Conservation (phyloP, 1,140 invertebrate genomes). For the Telenomus remus region DNA sequence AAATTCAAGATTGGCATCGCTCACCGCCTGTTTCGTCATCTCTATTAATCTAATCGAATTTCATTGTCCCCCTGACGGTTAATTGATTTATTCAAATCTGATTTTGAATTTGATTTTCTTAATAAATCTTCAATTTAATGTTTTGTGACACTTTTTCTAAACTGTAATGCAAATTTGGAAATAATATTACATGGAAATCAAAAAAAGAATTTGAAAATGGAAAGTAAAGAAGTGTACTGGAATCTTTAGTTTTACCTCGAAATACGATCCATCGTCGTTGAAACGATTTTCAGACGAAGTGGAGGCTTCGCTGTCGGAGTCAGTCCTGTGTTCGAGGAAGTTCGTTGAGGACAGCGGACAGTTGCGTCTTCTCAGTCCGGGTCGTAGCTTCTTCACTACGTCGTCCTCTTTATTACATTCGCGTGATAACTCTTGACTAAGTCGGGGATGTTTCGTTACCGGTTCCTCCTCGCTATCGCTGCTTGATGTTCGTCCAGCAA, state of each 20-base stretch:
- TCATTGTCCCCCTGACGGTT: conserved; percentile 15
- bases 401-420: conserved; percentile 63
- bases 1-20: conserved; percentile 19
- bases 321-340: conserved; percentile 56
- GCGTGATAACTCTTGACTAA: conserved; percentile 71
- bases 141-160: no score
- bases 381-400: conserved; percentile 52
- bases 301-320: conserved; percentile 71
- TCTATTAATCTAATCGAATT: conserved; percentile 14
- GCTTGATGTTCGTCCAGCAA: conserved; percentile 58
- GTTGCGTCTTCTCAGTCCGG: conserved; percentile 55
- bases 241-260: conserved; percentile 67
- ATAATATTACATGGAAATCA: no score
- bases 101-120: no score
- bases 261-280: conserved; percentile 73
- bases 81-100: background rate
- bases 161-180: no score
- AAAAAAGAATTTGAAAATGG: conserved; percentile 17
- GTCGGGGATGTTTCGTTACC: conserved; percentile 80
- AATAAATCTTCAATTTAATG: no score
- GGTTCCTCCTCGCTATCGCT: conserved; percentile 81
- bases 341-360: conserved; percentile 20
- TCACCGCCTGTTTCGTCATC: conserved; percentile 16
- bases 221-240: conserved; percentile 1
- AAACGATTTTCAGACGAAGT: conserved; percentile 66